Conservation (phyloP, 2,113 vertebrate genomes). For the Carettochelys insculpta region DNA sequence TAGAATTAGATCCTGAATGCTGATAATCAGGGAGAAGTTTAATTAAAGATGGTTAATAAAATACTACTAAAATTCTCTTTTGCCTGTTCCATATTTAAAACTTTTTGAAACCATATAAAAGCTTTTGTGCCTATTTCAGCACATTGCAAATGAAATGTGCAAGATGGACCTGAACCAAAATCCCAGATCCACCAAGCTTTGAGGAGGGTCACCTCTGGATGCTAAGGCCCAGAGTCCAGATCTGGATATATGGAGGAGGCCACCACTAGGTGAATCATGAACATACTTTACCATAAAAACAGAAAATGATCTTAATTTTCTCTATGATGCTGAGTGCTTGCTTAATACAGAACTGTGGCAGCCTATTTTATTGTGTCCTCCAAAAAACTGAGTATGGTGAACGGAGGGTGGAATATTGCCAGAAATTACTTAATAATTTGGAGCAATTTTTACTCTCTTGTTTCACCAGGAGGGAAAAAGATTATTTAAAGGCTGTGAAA, state of each 20-base stretch:
- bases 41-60: neutral
- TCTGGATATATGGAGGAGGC: neutral
- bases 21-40: neutral
- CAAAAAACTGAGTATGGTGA: no score
- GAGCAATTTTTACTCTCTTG: neutral
- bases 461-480: neutral
- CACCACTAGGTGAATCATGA: neutral
- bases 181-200: neutral
- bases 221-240: neutral
- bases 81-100: neutral
- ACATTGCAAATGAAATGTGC: neutral
- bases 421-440: conserved; percentile 38
- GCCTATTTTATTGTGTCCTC: neutral
- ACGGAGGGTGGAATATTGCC: no score
- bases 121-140: neutral
- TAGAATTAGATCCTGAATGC: neutral
- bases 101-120: neutral
- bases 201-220: neutral
- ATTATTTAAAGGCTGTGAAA: conserved; percentile 10
- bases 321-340: neutral
- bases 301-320: neutral
- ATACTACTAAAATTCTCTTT: neutral
- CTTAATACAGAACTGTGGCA: neutral
- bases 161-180: neutral
- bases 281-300: neutral